Evolutionary conservation across 2,888 invertebrate species (phyloP), one percentile per base, ranked within the genome.

Genomic region (Torymus tubicola): DNA sequence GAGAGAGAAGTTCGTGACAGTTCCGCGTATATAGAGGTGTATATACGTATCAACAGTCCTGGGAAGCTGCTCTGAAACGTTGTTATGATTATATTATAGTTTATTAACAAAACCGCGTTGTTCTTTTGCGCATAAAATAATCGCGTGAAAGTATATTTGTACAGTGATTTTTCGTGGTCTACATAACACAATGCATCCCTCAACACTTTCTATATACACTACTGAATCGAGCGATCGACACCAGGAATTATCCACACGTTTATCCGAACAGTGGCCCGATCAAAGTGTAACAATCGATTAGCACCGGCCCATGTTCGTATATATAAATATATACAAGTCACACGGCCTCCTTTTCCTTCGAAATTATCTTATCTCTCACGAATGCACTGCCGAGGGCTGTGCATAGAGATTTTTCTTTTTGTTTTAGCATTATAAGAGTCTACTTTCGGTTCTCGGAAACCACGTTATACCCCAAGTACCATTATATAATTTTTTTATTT

Each of bases 251-350:
- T 77, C 57, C 70, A 52, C 50, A 58, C 63, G 42, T 63, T 63
- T 55, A 63, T 16, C 57, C 64, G 50, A 42, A 18, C 50, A 72
- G 65, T 61, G 55, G 2, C 53, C 52, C 64, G 53, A 73, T 78
- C 73, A 73, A 74, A 80, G 52, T 65, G 74, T 64, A 42, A 53
- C 50, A 78, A 79, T 79, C 69, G 73, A 73, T 79, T 79, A 64
- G 57, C 63, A 18, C 53, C 42, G 42, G 55, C 31, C 31, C 31
- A 4, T 11, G 16, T 63, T 61, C 58, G 52, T 67, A 53, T 14
- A 53, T 57, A 12, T 14, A 53, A 57, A 12, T 60, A 42, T 68
- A 21, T 21, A 21, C 21, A 21, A 1, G 1, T 21, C 21, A 21
- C 63, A 68, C 61, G 67, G 61, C 16, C 24, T 72, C 16, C n/a